Percentiles rank a stretch among this genome's conserved stretches.
These are phyloP conservation scores for Raja brachyura DNA, from an alignment of 2,113 vertebrate species.

Conservation along the genomic window DNA sequence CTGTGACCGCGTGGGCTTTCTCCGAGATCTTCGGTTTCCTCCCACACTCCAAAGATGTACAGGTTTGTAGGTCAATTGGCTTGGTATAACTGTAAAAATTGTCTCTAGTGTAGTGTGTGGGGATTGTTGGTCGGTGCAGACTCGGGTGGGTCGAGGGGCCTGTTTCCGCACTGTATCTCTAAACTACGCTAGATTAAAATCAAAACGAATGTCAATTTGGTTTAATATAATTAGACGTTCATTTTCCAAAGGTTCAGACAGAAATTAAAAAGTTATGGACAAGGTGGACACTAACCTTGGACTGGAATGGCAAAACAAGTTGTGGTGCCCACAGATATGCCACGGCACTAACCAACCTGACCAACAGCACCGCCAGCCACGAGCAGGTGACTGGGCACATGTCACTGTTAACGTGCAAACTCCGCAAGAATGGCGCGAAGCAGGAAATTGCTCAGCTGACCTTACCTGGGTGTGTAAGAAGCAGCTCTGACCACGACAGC, in stretches of 20 bases:
- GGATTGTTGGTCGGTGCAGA: no score
- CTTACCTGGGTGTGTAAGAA: conserved; percentile 76
- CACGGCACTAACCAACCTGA: conserved; percentile 69
- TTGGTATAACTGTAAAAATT: no score
- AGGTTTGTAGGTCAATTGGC: no score
- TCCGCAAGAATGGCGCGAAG: conserved; percentile 42
- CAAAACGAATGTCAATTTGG: neutral
- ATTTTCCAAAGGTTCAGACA: conserved; percentile 66
- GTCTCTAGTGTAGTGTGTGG: no score
- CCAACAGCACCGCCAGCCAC: conserved; percentile 76
- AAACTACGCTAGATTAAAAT: neutral
- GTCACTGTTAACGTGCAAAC: conserved; percentile 56
- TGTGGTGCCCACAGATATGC: conserved; percentile 68
- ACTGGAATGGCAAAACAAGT: conserved; percentile 68
- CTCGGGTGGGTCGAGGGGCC: no score
- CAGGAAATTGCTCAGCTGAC: conserved; percentile 53
- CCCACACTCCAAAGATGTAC: no score
- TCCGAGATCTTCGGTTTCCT: no score
- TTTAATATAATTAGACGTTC: neutral
- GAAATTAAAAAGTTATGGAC: conserved; percentile 82
- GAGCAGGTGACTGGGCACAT: conserved; percentile 63
- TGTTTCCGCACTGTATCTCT: no score
- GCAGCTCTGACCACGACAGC: conserved; percentile 70
- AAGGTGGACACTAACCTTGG: conserved; percentile 65
- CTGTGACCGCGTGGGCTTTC: no score